Base-by-base conservation (phyloP, 1,140 invertebrate species). In the Goniozus legneri region DNA sequence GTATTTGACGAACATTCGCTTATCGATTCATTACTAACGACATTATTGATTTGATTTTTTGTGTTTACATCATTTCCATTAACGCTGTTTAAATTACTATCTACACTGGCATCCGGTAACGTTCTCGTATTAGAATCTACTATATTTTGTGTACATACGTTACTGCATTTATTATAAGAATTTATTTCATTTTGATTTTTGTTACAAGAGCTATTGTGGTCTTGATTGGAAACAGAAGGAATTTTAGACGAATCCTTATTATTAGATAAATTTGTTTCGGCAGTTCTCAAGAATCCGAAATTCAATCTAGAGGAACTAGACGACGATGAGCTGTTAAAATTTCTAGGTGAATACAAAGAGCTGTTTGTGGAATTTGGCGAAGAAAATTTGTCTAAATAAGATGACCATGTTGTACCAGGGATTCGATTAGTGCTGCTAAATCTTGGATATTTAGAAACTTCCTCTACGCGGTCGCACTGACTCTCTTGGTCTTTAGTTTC, bases 381-480 rank as follows among this genome's bases (percentile, higher is more conserved):
- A n/a, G 56, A 47, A 31, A 64, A 72, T 51, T 73, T 73, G 59
- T 86, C 85, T 16, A 83, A 64, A 60, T 86, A 86, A 10, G 84
- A 79, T 10, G 81, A 80, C 79, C 84, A 88, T 14, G 79, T 79
- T 6, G 69, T 49, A 10, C 78, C 62, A 20, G 79, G 71, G 2
- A 19, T 45, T 15, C 48, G 37, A 33, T 79, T 75, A 19, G 72
- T 77, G 62, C 79, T 72, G 13, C 68, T 78, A 63, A 81, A 87
- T 50, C 83, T 76, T 8, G 82, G 80, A 40, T 77, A 79, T 54
- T 81, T 76, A 7, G 82, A 80, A 3, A 78, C 69, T 50, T 85
- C 84, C 41, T 87, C 84, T 48, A 80, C 54, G 37, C 81, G 71
- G 53, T 88, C 85, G 3, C 83, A 83, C 56, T 88, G 86, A 15